Evolutionary conservation across 2,113 vertebrate genomes (phyloP).

Genomic region (Vulpes lagopus): DNA sequence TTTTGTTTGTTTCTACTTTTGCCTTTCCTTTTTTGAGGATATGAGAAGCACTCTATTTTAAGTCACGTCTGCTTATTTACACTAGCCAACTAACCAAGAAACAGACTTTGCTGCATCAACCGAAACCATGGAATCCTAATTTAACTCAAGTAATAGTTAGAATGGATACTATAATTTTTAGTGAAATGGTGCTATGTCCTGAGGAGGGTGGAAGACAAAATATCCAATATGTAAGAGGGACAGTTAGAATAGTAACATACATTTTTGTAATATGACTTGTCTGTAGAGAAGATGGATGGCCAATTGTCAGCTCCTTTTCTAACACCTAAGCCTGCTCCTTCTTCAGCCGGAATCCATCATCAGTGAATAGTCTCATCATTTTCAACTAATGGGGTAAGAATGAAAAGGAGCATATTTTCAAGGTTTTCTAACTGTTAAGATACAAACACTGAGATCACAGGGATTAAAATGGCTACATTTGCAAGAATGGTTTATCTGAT

Average conservation of each 20-base stretch:
- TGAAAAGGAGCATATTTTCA: constrained; percentile 61
- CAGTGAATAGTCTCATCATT: constrained; percentile 61
- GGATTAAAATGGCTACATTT: constrained; percentile 57
- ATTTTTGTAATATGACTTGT: constrained; percentile 67
- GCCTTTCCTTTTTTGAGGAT: neutral
- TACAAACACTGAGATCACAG: constrained; percentile 45
- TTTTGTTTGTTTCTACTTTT: neutral
- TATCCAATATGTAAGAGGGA: constrained; percentile 67
- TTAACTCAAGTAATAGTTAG: constrained; percentile 23
- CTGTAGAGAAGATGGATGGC: constrained; percentile 59
- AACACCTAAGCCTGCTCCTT: constrained; percentile 2
- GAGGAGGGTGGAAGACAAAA: constrained; percentile 72
- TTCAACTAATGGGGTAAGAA: constrained; percentile 42
- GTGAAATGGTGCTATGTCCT: constrained; percentile 42
- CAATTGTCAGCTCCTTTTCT: constrained; percentile 54
- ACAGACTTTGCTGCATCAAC: constrained; percentile 5
- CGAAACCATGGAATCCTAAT: constrained; percentile 27
- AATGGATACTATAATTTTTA: constrained; percentile 68
- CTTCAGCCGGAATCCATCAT: constrained; percentile 9
- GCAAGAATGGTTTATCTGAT: neutral
- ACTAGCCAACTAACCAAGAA: neutral
- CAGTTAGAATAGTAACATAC: constrained; percentile 76
- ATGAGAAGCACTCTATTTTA: neutral
- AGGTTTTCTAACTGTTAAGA: constrained; percentile 33
- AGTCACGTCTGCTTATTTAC: constrained; percentile 37